phyloP scores from a whole-genome alignment of 2,888 invertebrate genomes.

The Drosophila phalerata region DNA sequence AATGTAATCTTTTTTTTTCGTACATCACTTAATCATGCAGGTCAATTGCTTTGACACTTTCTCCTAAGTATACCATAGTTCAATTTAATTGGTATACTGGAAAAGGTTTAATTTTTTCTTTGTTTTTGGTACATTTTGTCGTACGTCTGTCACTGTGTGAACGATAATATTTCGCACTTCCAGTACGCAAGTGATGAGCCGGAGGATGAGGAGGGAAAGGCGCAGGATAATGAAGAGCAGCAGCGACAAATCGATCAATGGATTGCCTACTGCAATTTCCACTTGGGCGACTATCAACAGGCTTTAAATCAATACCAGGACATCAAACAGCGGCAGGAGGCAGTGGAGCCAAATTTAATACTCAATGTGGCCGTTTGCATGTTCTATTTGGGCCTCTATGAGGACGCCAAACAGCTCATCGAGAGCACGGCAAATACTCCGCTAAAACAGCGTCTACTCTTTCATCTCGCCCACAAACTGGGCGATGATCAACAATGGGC shows the following conservation, averaged over 20 bases:
- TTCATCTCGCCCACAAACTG: slow-evolving; percentile 97
- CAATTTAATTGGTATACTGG: no score
- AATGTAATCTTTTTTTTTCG: no score
- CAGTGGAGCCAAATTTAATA: slow-evolving; percentile 86
- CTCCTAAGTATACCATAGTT: no score
- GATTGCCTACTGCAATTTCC: slow-evolving; percentile 98
- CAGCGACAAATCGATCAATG: slow-evolving; percentile 89
- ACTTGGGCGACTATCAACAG: slow-evolving; percentile 96
- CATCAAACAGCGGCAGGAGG: slow-evolving; percentile 76
- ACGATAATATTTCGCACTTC: no score
- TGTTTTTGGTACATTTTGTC: not conserved
- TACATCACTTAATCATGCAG: no score
- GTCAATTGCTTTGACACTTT: no score
- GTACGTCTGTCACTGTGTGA: not conserved
- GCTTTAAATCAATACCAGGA: slow-evolving; percentile 91
- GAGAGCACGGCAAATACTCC: slow-evolving; percentile 89
- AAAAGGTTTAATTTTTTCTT: not conserved
- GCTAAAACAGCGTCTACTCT: slow-evolving; percentile 91
- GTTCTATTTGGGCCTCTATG: slow-evolving; percentile 93
- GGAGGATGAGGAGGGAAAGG: slow-evolving; percentile 49
- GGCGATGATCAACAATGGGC: slow-evolving; percentile 94
- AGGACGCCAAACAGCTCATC: slow-evolving; percentile 88
- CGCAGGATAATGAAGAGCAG: slow-evolving; percentile 65
- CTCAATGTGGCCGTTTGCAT: slow-evolving; percentile 97
- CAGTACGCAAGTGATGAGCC: slow-evolving; percentile 74